These are phyloP conservation scores for Meles meles DNA, from an alignment of 2,113 vertebrate genomes.

Conservation along the genomic window DNA sequence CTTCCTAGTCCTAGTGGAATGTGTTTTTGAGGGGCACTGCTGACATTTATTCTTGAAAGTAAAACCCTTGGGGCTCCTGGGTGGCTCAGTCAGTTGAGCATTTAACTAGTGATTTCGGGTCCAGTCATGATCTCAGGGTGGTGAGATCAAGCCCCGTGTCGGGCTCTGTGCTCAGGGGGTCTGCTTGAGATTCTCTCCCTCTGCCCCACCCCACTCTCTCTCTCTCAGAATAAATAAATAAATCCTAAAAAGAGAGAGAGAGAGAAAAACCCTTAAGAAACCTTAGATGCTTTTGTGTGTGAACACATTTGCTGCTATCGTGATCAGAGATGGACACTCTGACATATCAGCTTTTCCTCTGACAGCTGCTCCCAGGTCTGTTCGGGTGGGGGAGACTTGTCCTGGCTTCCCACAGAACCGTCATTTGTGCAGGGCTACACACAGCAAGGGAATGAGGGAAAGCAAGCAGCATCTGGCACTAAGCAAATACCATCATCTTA, in stretches of 20 bases:
- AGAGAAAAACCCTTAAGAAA: not conserved
- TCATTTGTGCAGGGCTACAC: not conserved
- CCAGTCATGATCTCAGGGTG: no score
- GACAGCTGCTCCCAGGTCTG: not conserved
- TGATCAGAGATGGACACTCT: not conserved
- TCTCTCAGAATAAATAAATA: not conserved
- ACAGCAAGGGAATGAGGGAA: not conserved
- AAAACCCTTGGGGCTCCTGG: not conserved
- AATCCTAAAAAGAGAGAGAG: not conserved
- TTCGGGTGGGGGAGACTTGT: not conserved
- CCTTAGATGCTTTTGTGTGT: not conserved
- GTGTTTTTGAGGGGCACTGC: not conserved
- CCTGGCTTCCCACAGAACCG: not conserved
- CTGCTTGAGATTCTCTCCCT: no score
- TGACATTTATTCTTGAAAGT: not conserved
- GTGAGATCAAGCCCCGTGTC: no score
- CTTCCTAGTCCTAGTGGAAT: not conserved
- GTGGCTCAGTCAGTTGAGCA: no score
- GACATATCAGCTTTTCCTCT: accelerated
- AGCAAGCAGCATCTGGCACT: conserved; percentile 14
- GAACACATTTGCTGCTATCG: accelerated
- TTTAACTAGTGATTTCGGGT: no score
- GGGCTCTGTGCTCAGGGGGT: no score
- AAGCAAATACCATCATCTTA: conserved; percentile 45
- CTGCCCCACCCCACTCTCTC: not conserved